These are phyloP conservation scores for Agapostemon virescens DNA, from an alignment of 2,888 invertebrate genomes.

Conservation along the genomic window DNA sequence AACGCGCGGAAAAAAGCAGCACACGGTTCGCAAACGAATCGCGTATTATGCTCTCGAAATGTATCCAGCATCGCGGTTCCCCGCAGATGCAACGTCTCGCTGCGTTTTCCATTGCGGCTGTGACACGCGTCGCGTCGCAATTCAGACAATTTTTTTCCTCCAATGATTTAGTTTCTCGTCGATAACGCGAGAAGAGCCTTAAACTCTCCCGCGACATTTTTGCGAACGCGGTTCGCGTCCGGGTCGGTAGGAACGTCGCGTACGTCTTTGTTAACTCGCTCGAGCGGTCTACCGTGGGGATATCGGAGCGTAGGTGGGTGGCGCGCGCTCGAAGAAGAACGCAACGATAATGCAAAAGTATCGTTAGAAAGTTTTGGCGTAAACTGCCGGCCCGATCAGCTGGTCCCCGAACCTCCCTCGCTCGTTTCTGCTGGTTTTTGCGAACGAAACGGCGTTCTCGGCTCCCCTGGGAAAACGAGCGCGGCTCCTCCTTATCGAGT, in stretches of 20 bases:
- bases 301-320: too few species aligned
- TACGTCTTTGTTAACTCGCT: slow-evolving; percentile 28
- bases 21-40: too few species aligned
- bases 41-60: slow-evolving; percentile 1
- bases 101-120: neutral
- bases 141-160: slow-evolving; percentile 1
- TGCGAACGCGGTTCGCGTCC: neutral
- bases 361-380: slow-evolving; percentile 45
- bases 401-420: neutral
- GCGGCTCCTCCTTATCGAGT: slow-evolving; percentile 33
- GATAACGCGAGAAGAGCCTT: slow-evolving; percentile 4
- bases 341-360: slow-evolving; percentile 43
- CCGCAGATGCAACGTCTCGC: neutral
- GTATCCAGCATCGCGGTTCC: neutral
- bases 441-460: neutral
- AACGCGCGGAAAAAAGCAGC: neutral
- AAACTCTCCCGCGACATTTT: slow-evolving; percentile 29
- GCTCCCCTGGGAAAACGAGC: neutral
- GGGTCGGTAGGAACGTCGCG: neutral
- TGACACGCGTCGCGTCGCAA: neutral
- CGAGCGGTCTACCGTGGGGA: neutral
- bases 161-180: neutral
- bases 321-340: neutral
- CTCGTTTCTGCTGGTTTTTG: neutral
- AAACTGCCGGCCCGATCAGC: slow-evolving; percentile 44